These are phyloP conservation scores for Calcarius lapponicus DNA, from an alignment of 2,797 vertebrate genomes.

Conservation along the genomic window DNA sequence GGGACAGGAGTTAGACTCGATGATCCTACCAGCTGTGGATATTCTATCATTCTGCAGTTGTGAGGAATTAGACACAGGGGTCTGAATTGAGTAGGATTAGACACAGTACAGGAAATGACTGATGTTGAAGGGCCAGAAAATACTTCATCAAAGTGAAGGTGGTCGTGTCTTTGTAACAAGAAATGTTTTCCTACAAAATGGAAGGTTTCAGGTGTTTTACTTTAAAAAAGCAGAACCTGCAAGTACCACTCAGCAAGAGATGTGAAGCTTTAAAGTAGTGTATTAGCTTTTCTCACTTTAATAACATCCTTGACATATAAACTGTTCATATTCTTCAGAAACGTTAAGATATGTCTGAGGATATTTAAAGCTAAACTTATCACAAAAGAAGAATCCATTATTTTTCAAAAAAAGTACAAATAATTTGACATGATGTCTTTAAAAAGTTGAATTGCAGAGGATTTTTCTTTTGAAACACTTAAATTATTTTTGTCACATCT, in stretches of 20 bases:
- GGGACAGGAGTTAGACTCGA: not conserved
- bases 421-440: slow-evolving; percentile 44
- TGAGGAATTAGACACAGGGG: not conserved
- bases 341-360: slow-evolving; percentile 8
- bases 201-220: not conserved
- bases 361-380: slow-evolving; percentile 51
- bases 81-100: not conserved
- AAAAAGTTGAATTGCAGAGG: slow-evolving; percentile 19
- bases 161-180: not conserved
- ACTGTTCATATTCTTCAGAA: slow-evolving; percentile 26
- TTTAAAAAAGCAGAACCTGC: not conserved
- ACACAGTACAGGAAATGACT: not conserved
- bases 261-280: not conserved
- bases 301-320: slow-evolving; percentile 26
- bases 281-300: slow-evolving; percentile 13
- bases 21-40: too few relatives aligned
- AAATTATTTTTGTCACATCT: slow-evolving; percentile 51
- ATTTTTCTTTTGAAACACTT: slow-evolving; percentile 43
- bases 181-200: not conserved
- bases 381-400: slow-evolving; percentile 41
- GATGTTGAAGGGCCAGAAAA: not conserved
- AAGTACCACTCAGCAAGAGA: not conserved
- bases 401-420: slow-evolving; percentile 53
- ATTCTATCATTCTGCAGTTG: not conserved
- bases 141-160: not conserved